A percentile compares a stretch with the other conserved stretches of the same genome.
These are phyloP conservation scores for Odontothrips loti DNA, from an alignment of 2,888 invertebrate genomes.

Conservation along the genomic window DNA sequence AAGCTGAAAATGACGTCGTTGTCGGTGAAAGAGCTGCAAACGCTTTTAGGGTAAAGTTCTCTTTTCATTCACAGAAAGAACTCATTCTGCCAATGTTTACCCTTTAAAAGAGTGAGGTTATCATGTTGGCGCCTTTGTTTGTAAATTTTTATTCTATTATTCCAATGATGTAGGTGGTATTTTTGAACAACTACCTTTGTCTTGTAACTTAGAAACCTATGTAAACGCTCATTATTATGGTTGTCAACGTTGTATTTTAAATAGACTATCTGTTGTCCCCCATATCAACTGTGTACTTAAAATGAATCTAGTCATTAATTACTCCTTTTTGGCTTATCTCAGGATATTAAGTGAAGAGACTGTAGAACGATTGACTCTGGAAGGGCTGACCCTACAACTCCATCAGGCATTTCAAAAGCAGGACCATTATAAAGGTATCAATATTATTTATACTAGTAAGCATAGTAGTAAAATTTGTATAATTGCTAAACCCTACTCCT, in stretches of 20 bases:
- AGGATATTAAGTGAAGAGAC: slow-evolving; percentile 70
- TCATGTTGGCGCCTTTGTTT: not conserved
- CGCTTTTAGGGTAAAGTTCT: slow-evolving; percentile 48
- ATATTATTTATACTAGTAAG: slow-evolving; percentile 41
- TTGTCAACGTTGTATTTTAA: too few species aligned
- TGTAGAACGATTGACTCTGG: slow-evolving; percentile 69
- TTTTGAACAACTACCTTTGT: slow-evolving; percentile 33
- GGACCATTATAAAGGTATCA: slow-evolving; percentile 71
- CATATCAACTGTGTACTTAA: slow-evolving; percentile 33
- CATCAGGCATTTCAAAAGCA: slow-evolving; percentile 73
- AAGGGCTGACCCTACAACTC: slow-evolving; percentile 68
- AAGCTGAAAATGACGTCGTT: slow-evolving; percentile 47
- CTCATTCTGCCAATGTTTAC: slow-evolving; percentile 27
- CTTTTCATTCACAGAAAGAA: not conserved
- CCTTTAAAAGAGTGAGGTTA: not conserved
- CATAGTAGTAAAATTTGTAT: slow-evolving; percentile 7
- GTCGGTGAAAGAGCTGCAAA: slow-evolving; percentile 51
- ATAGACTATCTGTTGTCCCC: too few species aligned
- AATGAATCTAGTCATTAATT: not conserved
- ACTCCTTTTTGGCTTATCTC: slow-evolving; percentile 40
- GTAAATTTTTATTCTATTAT: slow-evolving; percentile 18
- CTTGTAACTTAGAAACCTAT: not conserved
- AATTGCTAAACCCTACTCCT: slow-evolving; percentile 36
- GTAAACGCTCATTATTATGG: too few species aligned
- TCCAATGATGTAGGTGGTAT: slow-evolving; percentile 21